A percentile compares a stretch with the other conserved stretches of the same genome.
phyloP scores from a whole-genome alignment of 2,888 invertebrate genomes.

The Gortyna flavago region DNA sequence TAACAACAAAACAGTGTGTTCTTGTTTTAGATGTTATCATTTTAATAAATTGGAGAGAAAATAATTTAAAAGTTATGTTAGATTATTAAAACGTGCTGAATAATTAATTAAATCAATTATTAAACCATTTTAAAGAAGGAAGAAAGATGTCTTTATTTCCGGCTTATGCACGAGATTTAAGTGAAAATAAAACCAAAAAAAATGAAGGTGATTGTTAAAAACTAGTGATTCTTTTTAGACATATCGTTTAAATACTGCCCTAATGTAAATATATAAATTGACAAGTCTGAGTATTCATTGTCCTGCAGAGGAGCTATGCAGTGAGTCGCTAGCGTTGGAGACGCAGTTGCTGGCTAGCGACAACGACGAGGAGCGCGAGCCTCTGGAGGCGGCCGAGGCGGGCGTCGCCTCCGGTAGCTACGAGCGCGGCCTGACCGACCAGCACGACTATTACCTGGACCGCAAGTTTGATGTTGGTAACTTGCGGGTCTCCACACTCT shows the following conservation, averaged over 20 bases:
- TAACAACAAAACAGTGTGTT: not conserved
- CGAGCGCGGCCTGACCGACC: conserved; percentile 53
- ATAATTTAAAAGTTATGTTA: too few species aligned
- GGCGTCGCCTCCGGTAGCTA: conserved; percentile 18
- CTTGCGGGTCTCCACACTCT: conserved; percentile 90
- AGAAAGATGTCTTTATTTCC: conserved; percentile 74
- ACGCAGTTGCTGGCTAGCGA: conserved; percentile 78
- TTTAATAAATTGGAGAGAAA: not conserved
- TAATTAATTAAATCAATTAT: not conserved
- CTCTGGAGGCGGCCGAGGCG: not conserved
- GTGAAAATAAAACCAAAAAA: conserved; percentile 49
- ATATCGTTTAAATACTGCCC: not conserved
- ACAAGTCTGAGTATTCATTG: not conserved
- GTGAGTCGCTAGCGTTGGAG: conserved; percentile 62
- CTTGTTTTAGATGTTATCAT: too few species aligned
- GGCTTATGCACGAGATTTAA: conserved; percentile 70
- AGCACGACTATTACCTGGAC: conserved; percentile 91
- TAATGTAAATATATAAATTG: not conserved
- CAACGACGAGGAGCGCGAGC: conserved; percentile 67
- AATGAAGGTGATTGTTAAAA: conserved; percentile 55
- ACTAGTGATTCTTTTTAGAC: not conserved
- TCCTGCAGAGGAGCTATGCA: conserved; percentile 4
- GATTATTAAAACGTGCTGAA: not conserved
- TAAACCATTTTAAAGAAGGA: not conserved
- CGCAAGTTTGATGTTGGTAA: conserved; percentile 89